Base-by-base conservation (phyloP, 2,113 vertebrate species). In the Anoura caudifer region DNA sequence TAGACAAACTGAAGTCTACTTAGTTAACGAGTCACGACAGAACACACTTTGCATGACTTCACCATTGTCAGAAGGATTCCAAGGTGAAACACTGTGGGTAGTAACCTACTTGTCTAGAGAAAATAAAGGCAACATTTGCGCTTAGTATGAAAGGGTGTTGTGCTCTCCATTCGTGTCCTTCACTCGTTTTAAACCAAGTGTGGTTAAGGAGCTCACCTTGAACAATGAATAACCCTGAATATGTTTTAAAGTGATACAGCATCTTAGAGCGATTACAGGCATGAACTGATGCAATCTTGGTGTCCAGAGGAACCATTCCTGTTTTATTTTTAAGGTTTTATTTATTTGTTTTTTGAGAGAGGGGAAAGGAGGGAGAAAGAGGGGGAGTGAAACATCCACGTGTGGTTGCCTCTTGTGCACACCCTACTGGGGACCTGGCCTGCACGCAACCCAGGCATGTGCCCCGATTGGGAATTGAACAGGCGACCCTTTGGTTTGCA, bases 281-380 rank as follows among this genome's bases (percentile, higher is more conserved):
- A 72, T 43, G 47, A 85, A 67, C 28, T 93, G 73, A 96, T 93
- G 85, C 79, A 96, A 93, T 94, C 91, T 61, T 86, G 79, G 67
- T 80, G 26, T 90, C 61, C 75, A 15, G 24, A 94, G 91, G 73
- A 97, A 65, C 70, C 82, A 86, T 70, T 88, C 85, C 92, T 95
- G 24, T 11, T 12, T 26, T 61, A 52, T 17, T 61, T 61, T 61
- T 11, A 61, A 28, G 59, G 11, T 61, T 59, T 61, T 61, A 26
- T 61, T 61, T 61, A 61, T 61, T 61, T 61, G 10, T 61, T 28
- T 61, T 61, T 61, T 28, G 59, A 61, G 22, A 59, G 59, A 59
- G 59, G 59, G 26, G 24, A 61, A 26, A 12, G 26, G 59, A 61
- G 59, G 59, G 59, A 61, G 59, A 61, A 61, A 61, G 24, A 28